Conservation (phyloP, 2,888 invertebrate species). For the Coenonympha glycerion region DNA sequence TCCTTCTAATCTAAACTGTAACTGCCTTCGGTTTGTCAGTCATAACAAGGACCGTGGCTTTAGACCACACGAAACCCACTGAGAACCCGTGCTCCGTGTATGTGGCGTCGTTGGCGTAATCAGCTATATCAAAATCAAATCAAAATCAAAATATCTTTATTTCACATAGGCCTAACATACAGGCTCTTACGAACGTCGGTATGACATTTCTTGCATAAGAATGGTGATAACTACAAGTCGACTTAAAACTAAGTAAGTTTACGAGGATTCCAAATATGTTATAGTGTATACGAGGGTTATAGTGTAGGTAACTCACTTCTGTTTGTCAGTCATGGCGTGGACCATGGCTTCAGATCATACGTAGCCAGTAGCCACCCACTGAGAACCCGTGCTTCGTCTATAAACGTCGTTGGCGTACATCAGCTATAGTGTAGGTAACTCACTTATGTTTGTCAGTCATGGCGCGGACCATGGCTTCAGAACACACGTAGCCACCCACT, state of each 20-base stretch:
- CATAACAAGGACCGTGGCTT: constrained; percentile 76
- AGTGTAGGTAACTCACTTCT: constrained; percentile 46
- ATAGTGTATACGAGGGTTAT: too few species aligned
- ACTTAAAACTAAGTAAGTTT: too few species aligned
- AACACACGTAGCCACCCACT: constrained; percentile 91
- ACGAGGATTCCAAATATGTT: too few species aligned
- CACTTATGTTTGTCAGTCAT: constrained; percentile 56
- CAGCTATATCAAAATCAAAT: constrained; percentile 84
- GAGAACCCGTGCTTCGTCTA: constrained; percentile 91
- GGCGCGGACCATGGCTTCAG: constrained; percentile 80
- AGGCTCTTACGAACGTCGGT: too few species aligned
- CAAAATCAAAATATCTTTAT: too few species aligned
- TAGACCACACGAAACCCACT: constrained; percentile 92
- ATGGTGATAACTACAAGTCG: too few species aligned
- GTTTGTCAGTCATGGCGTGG: constrained; percentile 54
- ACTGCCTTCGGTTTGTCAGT: constrained; percentile 57
- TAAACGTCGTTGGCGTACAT: constrained; percentile 78
- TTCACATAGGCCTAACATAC: too few species aligned
- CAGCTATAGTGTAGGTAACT: constrained; percentile 71
- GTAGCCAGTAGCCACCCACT: constrained; percentile 91
- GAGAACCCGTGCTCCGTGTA: constrained; percentile 91
- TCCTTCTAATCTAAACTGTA: too few species aligned
- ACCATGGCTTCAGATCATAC: constrained; percentile 87
- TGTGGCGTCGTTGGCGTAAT: constrained; percentile 79
- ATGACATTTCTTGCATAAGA: too few species aligned